Evolutionary conservation across 1,140 invertebrate genomes (phyloP).

Genomic region (Galleria mellonella): DNA sequence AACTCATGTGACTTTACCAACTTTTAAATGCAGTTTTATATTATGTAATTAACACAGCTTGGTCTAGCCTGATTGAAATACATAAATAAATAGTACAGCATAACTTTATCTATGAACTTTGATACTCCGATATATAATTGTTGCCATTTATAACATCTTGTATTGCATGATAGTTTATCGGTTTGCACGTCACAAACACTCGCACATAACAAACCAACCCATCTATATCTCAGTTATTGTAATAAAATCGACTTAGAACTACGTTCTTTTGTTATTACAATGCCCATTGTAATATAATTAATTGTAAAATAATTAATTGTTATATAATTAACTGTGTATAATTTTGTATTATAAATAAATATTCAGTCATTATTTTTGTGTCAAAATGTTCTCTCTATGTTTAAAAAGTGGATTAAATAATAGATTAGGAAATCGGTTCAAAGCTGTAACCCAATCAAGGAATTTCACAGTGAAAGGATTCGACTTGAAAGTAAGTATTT

Average conservation of each 20-base stretch:
- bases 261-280: background rate
- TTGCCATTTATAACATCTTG: no score
- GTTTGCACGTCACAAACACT: no score
- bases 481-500: constrained; percentile 26
- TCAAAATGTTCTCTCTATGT: constrained; percentile 16
- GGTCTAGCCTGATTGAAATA: no score
- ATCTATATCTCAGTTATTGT: constrained; percentile 3
- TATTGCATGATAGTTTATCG: no score
- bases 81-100: no score
- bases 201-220: no score
- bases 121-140: no score
- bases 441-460: constrained; percentile 7
- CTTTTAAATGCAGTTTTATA: no score
- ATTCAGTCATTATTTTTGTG: constrained; percentile 11
- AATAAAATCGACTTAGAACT: constrained; percentile 3
- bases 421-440: constrained; percentile 1
- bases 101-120: no score
- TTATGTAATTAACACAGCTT: no score
- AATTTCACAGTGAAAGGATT: constrained; percentile 19
- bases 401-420: constrained; percentile 13
- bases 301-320: no score
- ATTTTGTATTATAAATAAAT: constrained; percentile 1
- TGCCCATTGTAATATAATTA: background rate
- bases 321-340: background rate
- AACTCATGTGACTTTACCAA: no score